phyloP scores from a whole-genome alignment of 1,140 invertebrate species.

The Arctopsyche grandis region DNA sequence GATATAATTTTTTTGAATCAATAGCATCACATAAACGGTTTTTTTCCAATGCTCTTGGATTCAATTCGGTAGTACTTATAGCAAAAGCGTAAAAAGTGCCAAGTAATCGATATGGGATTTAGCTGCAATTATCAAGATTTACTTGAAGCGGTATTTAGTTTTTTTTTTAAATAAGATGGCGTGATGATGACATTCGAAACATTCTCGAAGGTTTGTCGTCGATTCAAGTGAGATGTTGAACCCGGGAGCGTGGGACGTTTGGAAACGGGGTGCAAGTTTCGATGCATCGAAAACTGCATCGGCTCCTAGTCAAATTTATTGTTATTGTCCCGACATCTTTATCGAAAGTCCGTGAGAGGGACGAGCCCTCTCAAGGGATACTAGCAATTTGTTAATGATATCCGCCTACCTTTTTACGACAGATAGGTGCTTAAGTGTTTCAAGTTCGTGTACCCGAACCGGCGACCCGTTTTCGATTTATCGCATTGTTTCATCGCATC shows the following conservation, averaged over 20 bases:
- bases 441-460: constrained; percentile 20
- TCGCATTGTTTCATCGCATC: not conserved
- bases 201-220: too few relatives aligned
- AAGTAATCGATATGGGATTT: too few relatives aligned
- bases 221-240: not conserved
- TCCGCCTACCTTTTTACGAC: constrained; percentile 49
- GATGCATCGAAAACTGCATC: constrained; percentile 49
- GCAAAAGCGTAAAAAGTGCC: too few relatives aligned
- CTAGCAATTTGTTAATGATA: constrained; percentile 55
- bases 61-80: too few relatives aligned
- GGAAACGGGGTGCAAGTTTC: constrained; percentile 36
- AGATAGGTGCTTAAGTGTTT: constrained; percentile 45
- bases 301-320: constrained; percentile 52
- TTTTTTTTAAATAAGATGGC: too few relatives aligned
- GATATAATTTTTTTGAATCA: too few relatives aligned
- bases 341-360: constrained; percentile 34
- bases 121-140: too few relatives aligned
- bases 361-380: constrained; percentile 1
- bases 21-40: too few relatives aligned
- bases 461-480: not conserved
- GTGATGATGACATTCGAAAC: too few relatives aligned
- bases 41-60: too few relatives aligned
- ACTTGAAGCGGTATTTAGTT: too few relatives aligned
- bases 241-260: constrained; percentile 42
- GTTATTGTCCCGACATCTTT: constrained; percentile 52